Evolutionary conservation across 37 sponge, comb jelly and placozoan species (phyloP).

Genomic region (Tethya wilhelma): DNA sequence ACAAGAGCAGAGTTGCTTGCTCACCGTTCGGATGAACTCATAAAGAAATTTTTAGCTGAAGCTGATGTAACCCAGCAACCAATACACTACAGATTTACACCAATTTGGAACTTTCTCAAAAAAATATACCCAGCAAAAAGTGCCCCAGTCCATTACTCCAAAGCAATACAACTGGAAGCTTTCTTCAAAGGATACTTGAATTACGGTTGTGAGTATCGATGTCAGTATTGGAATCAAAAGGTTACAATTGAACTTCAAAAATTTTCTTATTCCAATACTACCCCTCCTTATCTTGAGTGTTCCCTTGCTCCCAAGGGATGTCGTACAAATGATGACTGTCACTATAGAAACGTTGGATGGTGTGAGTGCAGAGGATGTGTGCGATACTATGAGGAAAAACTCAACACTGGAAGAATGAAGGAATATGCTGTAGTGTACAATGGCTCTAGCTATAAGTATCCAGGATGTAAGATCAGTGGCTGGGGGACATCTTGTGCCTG

Average conservation of each 20-base stretch:
- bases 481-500: too few species aligned
- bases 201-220: background rate
- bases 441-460: too few species aligned
- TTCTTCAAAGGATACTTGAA: background rate
- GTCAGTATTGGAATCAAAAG: too few species aligned
- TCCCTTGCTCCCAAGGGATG: background rate
- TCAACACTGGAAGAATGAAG: too few species aligned
- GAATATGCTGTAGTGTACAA: too few species aligned
- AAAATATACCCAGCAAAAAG: too few species aligned
- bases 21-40: background rate
- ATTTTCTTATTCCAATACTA: background rate
- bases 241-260: background rate
- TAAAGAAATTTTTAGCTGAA: background rate
- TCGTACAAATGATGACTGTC: background rate
- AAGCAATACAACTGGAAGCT: background rate
- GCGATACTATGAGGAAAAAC: too few species aligned
- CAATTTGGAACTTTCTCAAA: too few species aligned
- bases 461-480: too few species aligned
- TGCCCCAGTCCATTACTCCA: background rate
- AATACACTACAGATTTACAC: too few species aligned
- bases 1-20: background rate
- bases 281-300: background rate
- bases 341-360: background rate
- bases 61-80: background rate
- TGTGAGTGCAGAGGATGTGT: conserved; percentile 2